Base-by-base conservation (phyloP, 2,797 vertebrate species). In the Sebastes trivittatus region DNA sequence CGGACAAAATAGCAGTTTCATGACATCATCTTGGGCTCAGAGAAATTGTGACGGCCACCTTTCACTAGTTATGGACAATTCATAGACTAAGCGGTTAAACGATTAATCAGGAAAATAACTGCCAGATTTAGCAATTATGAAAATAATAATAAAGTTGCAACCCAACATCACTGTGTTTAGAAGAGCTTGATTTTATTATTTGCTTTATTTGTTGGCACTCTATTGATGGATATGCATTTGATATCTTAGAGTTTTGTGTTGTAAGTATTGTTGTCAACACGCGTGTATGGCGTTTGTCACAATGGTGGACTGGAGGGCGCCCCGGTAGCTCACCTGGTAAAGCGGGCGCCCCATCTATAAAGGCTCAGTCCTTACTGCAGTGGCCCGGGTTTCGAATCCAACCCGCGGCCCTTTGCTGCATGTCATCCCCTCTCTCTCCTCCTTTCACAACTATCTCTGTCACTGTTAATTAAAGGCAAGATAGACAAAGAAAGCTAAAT, bases 361-460 rank as follows among this genome's bases (percentile, higher is more conserved):
- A 36, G 34, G 0, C 34, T 11, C 4, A 36, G 34, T 36, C 34
- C 1, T 11, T 36, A 36, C 34, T 0, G 34, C 34, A 36, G 4
- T 11, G 34, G 34, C 0, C 34, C 4, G 11, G 11, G 34, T 0
- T 36, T 36, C 11, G 34, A 36, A 36, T 36, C 34, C 34, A 0
- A 5, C 34, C 34, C 11, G 10, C 36, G 36, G 36, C 11, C 36
- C 36, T 38, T 38, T 38, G 36, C 36, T 38, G 36, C 1, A 38
- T 38, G 36, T 38, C 36, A 38, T 2, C 38, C 38, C 38, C 38
- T 38, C 38, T 38, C 38, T 38, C 38, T 38, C 36, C 36, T 38
- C 38, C 38, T 38, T 38, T 14, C 38, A 38, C 38, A 38, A 38
- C 38, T 38, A 38, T 38, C 38, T 38, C 38, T 38, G 38, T 38